Base-by-base conservation (phyloP, 2,113 vertebrate species). In the Oreotrochilus melanogaster region DNA sequence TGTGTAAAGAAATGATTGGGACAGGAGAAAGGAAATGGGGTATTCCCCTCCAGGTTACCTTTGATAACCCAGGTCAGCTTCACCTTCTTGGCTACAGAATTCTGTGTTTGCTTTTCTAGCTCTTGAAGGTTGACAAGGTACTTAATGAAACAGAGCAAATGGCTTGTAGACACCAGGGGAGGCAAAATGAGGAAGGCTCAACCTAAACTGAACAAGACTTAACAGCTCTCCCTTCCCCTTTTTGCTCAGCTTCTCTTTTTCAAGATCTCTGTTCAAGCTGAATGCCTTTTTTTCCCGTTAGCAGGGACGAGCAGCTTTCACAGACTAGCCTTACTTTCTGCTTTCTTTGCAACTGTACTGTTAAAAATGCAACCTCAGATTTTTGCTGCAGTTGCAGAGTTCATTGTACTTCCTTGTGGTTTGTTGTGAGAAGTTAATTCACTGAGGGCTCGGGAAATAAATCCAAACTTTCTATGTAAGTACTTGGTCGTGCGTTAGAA, bases 301-400 rank as follows among this genome's bases (percentile, higher is more conserved):
- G 78, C 39, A 78, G 66, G 60, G 42, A 92, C 39, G 8, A 67
- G 73, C 58, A 81, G 75, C 76, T 82, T 57, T 83, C 60, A 57
- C 73, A 82, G 88, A 25, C 86, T 42, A 30, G n/a, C n/a, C 57
- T 87, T 45, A 6, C 53, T 94, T 92, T 84, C 21, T 97, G 92
- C 92, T 93, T 93, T 79, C 72, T 64, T 96, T 96, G 93, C 92
- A 95, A 35, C 62, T 88, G 30, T 61, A 10, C 58, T 42, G 61
- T 78, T 94, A 78, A 86, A 89, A 92, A 87, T 48, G 81, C 53
- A 57, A 78, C 67, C 82, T 22, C 35, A 8, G 35, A 47, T 79
- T 96, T 95, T 61, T 97, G 94, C 93, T 95, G 96, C 91, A 53
- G 28, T 72, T 94, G 86, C 92, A 91, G 18, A 78, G 53, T 69